A percentile compares a stretch with the other conserved stretches of the same genome.
Evolutionary conservation across 2,113 vertebrate species (phyloP).

Genomic region (Phaethon lepturus): DNA sequence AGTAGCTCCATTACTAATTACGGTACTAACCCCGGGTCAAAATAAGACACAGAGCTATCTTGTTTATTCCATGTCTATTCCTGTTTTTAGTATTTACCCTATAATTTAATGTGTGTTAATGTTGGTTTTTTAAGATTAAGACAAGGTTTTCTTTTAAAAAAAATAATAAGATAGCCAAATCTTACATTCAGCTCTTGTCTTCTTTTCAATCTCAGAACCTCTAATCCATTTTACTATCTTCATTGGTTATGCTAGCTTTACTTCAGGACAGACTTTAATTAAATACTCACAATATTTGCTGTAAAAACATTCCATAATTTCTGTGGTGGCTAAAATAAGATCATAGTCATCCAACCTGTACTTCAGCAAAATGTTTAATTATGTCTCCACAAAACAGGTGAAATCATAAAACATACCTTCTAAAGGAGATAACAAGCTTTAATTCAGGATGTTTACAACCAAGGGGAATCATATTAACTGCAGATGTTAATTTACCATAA

Average conservation of each 20-base stretch:
- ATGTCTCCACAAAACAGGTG: constrained; percentile 39
- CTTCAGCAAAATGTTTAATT: constrained; percentile 62
- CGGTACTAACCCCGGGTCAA: background rate
- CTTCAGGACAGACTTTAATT: constrained; percentile 34
- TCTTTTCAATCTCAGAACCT: background rate
- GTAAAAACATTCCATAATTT: constrained; percentile 50
- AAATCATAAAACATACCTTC: constrained; percentile 51
- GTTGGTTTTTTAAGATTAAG: background rate
- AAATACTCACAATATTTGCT: constrained; percentile 44
- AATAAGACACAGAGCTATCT: background rate
- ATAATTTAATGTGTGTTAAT: background rate
- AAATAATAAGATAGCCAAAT: background rate
- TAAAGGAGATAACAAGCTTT: constrained; percentile 68
- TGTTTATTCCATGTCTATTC: background rate
- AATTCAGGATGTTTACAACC: constrained; percentile 60
- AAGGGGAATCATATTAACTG: constrained; percentile 63
- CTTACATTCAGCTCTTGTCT: background rate
- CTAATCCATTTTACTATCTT: background rate
- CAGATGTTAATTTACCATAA: constrained; percentile 68
- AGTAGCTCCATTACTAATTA: background rate
- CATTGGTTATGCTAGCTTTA: background rate
- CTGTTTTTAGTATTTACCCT: background rate
- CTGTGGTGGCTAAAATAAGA: constrained; percentile 43
- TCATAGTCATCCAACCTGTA: constrained; percentile 31
- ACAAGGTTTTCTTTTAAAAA: background rate